Percentiles rank a stretch among this genome's conserved stretches.
Conservation (phyloP, 2,113 vertebrate genomes). For the Tinamus guttatus region DNA sequence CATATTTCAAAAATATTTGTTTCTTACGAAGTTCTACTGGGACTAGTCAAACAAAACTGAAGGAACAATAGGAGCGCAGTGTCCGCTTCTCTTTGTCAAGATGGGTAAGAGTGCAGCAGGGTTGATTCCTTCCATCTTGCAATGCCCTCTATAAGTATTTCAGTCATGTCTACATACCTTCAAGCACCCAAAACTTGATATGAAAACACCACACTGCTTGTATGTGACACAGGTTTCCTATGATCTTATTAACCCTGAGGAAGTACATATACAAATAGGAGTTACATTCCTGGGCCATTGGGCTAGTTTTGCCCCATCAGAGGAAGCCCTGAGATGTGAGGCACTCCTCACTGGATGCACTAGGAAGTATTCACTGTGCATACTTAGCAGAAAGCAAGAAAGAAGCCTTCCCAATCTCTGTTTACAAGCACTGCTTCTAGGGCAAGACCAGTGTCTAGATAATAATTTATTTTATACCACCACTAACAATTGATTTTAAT, state of each 20-base stretch:
- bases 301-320: neutral
- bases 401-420: neutral
- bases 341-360: neutral
- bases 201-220: neutral
- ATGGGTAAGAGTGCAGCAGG: neutral
- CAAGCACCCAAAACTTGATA: neutral
- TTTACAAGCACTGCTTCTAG: neutral
- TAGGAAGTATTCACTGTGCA: fast-evolving
- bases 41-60: neutral
- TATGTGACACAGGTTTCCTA: neutral
- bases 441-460: neutral
- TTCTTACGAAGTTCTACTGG: neutral
- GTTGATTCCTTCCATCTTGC: neutral
- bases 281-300: neutral
- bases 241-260: neutral
- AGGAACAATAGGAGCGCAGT: neutral
- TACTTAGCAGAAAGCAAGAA: neutral
- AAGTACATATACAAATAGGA: neutral
- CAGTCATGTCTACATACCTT: neutral
- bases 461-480: too few relatives aligned
- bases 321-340: neutral
- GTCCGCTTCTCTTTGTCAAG: neutral
- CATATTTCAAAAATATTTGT: neutral
- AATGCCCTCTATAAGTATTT: neutral
- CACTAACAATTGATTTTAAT: neutral